A percentile compares a stretch with the other conserved stretches of the same genome.
phyloP scores from a whole-genome alignment of 2,113 vertebrate genomes.

The Hucho hucho region DNA sequence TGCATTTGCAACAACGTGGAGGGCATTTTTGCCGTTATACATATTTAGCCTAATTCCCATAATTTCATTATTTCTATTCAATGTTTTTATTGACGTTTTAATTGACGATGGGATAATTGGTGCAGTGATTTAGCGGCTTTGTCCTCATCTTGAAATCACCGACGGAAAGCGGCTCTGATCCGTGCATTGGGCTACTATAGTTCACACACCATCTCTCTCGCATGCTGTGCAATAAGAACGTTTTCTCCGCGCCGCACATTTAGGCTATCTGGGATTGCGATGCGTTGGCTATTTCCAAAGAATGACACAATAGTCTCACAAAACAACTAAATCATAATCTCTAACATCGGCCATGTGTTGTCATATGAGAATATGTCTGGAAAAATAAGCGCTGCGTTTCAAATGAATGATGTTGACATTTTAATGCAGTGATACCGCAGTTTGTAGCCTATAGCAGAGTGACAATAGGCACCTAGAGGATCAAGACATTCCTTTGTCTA shows the following conservation, averaged over 20 bases:
- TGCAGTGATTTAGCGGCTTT: conserved; percentile 26
- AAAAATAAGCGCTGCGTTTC: neutral
- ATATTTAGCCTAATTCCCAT: neutral
- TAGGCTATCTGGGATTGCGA: neutral
- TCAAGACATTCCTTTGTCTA: conserved; percentile 60
- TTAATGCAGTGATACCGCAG: conserved; percentile 69
- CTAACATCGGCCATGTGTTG: neutral
- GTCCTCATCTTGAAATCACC: conserved; percentile 22
- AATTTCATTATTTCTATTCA: neutral
- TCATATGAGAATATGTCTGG: neutral
- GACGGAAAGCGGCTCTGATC: neutral
- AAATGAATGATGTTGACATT: conserved; percentile 36
- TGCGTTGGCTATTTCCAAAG: neutral
- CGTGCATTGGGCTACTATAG: no score
- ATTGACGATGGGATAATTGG: neutral
- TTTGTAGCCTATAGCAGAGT: conserved; percentile 36
- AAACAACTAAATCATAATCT: neutral
- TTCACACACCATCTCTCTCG: no score
- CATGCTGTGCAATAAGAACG: neutral
- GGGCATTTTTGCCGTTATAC: neutral
- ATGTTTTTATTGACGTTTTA: neutral
- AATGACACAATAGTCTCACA: no score
- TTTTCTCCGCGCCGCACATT: neutral
- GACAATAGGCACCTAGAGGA: conserved; percentile 23
- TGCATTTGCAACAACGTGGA: no score